These are phyloP conservation scores for Austrofundulus limnaeus DNA, from an alignment of 2,113 vertebrate species.

Conservation along the genomic window DNA sequence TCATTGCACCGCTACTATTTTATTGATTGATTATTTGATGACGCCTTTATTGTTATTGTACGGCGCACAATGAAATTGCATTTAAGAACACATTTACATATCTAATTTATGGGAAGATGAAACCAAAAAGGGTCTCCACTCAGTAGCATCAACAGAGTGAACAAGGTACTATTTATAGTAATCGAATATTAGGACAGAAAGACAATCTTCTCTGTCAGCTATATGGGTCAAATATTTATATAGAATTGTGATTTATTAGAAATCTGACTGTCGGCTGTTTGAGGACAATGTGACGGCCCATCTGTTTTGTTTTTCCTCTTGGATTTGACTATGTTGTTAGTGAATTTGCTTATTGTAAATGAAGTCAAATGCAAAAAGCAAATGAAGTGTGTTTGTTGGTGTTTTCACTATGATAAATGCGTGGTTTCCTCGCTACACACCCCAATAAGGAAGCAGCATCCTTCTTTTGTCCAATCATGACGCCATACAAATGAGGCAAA, in stretches of 20 bases:
- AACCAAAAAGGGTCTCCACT: too few relatives aligned
- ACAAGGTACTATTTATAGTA: too few relatives aligned
- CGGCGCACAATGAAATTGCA: too few relatives aligned
- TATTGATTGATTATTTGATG: too few relatives aligned
- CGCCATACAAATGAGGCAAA: slow-evolving; percentile 41
- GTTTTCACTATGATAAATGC: neutral
- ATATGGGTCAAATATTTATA: too few relatives aligned
- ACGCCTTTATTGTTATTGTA: too few relatives aligned
- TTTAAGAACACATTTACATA: too few relatives aligned
- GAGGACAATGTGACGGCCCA: neutral
- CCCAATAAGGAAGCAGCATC: slow-evolving; percentile 8
- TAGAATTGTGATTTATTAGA: neutral
- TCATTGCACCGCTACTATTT: too few relatives aligned
- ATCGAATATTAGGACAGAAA: too few relatives aligned
- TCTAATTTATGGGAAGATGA: too few relatives aligned
- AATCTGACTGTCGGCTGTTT: slow-evolving; percentile 2
- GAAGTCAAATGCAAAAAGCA: slow-evolving; percentile 38
- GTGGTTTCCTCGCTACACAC: slow-evolving; percentile 1
- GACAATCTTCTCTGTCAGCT: too few relatives aligned
- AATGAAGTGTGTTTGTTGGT: slow-evolving; percentile 23
- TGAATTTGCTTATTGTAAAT: slow-evolving; percentile 69
- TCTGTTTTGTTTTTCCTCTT: slow-evolving; percentile 21
- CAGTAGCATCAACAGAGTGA: too few relatives aligned
- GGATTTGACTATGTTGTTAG: slow-evolving; percentile 55
- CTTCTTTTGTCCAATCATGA: slow-evolving; percentile 19